These are phyloP conservation scores for Tragelaphus imberbis DNA, from an alignment of 2,113 vertebrate species.

Conservation along the genomic window DNA sequence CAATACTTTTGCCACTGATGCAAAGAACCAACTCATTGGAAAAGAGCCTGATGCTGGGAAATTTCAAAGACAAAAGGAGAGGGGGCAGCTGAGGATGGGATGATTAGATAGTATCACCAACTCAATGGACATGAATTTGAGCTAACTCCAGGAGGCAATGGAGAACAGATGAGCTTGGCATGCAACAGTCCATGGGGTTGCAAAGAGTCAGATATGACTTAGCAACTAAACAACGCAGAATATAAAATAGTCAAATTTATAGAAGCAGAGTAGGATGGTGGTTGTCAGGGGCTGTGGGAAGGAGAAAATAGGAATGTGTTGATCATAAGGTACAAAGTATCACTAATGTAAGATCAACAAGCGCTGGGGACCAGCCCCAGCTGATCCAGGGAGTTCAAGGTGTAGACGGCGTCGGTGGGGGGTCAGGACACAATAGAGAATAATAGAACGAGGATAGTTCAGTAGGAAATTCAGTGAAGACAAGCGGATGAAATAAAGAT, in stretches of 20 bases:
- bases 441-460: too few species aligned
- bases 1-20: background rate
- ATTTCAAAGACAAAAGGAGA: background rate
- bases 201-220: background rate
- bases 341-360: background rate
- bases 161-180: background rate
- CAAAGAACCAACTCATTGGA: background rate
- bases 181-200: background rate
- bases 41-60: background rate
- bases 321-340: background rate
- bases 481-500: too few species aligned
- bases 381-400: too few species aligned
- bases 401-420: too few species aligned
- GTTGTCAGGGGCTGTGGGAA: too few species aligned
- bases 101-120: background rate
- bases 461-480: too few species aligned
- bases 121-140: background rate
- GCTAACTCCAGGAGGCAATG: background rate
- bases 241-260: background rate
- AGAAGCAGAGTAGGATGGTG: background rate
- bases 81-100: background rate
- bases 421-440: too few species aligned
- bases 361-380: too few species aligned
- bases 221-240: background rate
- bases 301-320: background rate